Evolutionary conservation across 2,888 invertebrate species (phyloP).

Genomic region (Tiliacea citrago): DNA sequence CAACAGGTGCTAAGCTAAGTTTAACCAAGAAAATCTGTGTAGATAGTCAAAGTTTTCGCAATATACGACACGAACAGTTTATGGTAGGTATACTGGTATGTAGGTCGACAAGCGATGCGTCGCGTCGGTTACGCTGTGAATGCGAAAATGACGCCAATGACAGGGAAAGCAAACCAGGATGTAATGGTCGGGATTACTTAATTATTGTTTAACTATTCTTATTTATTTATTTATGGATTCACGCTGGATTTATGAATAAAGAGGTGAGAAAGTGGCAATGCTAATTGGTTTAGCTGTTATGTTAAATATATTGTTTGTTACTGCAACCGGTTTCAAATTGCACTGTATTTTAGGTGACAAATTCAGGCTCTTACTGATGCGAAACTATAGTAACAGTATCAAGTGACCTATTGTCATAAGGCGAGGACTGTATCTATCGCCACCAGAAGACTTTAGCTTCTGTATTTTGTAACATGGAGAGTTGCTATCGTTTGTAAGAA

Average conservation of each 20-base stretch:
- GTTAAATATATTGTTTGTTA: slow-evolving; percentile 34
- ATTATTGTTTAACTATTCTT: slow-evolving; percentile 57
- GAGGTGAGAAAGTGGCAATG: slow-evolving; percentile 36
- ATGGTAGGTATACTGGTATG: slow-evolving; percentile 68
- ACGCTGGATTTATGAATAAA: slow-evolving; percentile 41
- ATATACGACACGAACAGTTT: slow-evolving; percentile 57
- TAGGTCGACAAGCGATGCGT: slow-evolving; percentile 67
- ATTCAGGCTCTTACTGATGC: background rate
- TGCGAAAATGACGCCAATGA: slow-evolving; percentile 68
- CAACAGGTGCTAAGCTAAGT: slow-evolving; percentile 45
- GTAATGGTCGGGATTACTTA: slow-evolving; percentile 60
- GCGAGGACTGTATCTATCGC: background rate
- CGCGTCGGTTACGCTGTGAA: slow-evolving; percentile 65
- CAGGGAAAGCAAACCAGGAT: slow-evolving; percentile 71
- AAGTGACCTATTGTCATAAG: background rate
- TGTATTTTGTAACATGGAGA: background rate
- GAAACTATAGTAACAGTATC: background rate
- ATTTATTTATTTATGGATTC: slow-evolving; percentile 39
- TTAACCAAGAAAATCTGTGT: slow-evolving; percentile 46
- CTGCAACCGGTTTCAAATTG: slow-evolving; percentile 18
- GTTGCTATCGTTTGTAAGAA: background rate
- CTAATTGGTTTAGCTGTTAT: slow-evolving; percentile 45
- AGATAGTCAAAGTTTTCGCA: slow-evolving; percentile 62
- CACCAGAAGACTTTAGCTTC: background rate
- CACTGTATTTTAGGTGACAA: background rate